A percentile compares a stretch with the other conserved stretches of the same genome.
Evolutionary conservation across 2,113 vertebrate species (phyloP).

Genomic region (Embiotoca jacksoni): DNA sequence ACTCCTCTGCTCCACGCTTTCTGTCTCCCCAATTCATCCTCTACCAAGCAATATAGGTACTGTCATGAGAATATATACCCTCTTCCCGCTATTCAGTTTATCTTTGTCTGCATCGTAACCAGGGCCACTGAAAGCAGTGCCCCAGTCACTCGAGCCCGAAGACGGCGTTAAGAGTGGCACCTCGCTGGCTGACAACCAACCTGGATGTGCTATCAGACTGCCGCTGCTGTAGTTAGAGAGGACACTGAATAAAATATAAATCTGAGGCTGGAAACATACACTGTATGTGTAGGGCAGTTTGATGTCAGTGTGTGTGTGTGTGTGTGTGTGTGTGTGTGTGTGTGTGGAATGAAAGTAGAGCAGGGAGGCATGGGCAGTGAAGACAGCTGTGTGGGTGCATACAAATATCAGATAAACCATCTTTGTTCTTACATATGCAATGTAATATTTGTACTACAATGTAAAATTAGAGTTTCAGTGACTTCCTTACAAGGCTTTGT

Average conservation of each 20-base stretch:
- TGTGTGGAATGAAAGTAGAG: constrained; percentile 48
- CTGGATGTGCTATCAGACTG: constrained; percentile 55
- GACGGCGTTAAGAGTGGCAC: constrained; percentile 51
- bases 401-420: constrained; percentile 44
- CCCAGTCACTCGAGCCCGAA: constrained; percentile 36
- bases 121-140: constrained; percentile 52
- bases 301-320: no score
- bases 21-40: constrained; percentile 23
- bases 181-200: constrained; percentile 66
- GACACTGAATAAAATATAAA: constrained; percentile 73
- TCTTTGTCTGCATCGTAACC: constrained; percentile 61
- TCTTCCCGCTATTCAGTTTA: constrained; percentile 49
- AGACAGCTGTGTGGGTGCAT: constrained; percentile 41
- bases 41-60: constrained; percentile 30
- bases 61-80: constrained; percentile 56
- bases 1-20: constrained; percentile 18
- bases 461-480: constrained; percentile 22
- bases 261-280: constrained; percentile 36
- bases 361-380: constrained; percentile 20
- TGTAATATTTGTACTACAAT: constrained; percentile 36
- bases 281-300: constrained; percentile 29
- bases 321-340: no score
- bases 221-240: constrained; percentile 49
- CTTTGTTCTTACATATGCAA: constrained; percentile 29
- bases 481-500: constrained; percentile 19